Base-by-base conservation (phyloP, 2,888 invertebrate species). In the Chrysomela aeneicollis region DNA sequence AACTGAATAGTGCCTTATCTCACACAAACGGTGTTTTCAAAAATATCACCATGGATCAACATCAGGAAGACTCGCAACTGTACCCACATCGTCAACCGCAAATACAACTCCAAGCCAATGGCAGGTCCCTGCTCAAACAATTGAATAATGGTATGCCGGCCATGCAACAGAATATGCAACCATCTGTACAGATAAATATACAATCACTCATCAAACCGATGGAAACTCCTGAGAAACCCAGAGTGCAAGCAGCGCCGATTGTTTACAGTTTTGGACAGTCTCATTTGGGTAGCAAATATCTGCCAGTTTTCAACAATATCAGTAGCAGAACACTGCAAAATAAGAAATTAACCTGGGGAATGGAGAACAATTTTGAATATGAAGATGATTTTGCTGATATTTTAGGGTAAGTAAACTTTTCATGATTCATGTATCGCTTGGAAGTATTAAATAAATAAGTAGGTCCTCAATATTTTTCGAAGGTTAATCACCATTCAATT, bases 321-420 rank as follows among this genome's bases (percentile, higher is more conserved):
- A 57, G 18, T 59, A 63, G 60, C 49, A 70, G 70, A 54, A 58
- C 58, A 12, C 42, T 62, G 59, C 67, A 70, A 1, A 74, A 70
- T 59, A 78, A 79, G 59, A 78, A 78, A 63, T 73, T 80, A 21
- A 73, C 75, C 3, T 81, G 80, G 81, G 77, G 76, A 5, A 70
- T 75, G 76, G 77, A 76, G 72, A 81, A 71, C 12, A 80, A 70
- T 73, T 77, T 71, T 75, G 76, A 78, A 18, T 78, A 79, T 60
- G 87, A 87, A 30, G 90, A 91, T 74, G 88, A 90, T 71, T 88
- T 91, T 75, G 90, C 90, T 4, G 88, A 90, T 75, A 89, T 92
- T 71, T 83, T 92, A 69, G 92, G 92, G 92, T 92, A 79, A 80
- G 85, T 70, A 17, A 37, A 21, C 22, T 37, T n/a, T n/a, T n/a